Evolutionary conservation across 2,888 invertebrate species (phyloP).

Genomic region (Leptinotarsa juncta): DNA sequence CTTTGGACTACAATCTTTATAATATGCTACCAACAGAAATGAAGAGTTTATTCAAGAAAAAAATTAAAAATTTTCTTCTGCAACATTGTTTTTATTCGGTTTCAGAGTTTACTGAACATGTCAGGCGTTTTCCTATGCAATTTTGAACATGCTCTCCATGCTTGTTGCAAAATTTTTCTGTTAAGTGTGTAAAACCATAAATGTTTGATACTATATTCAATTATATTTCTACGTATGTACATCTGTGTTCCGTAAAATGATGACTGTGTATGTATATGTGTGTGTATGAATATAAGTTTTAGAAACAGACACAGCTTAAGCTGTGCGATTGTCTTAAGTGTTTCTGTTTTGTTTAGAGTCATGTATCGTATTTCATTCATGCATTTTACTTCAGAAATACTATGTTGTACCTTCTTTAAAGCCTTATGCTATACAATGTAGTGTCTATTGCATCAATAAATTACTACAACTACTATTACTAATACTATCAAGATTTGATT

Average conservation of each 20-base stretch:
- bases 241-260: not conserved
- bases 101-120: not conserved
- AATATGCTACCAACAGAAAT: not conserved
- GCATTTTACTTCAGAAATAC: too few relatives aligned
- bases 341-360: too few relatives aligned
- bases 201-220: not conserved
- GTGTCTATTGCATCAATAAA: too few relatives aligned
- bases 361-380: too few relatives aligned
- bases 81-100: not conserved
- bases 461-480: too few relatives aligned
- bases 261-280: not conserved
- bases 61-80: not conserved
- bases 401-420: too few relatives aligned
- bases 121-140: too few relatives aligned
- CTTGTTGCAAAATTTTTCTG: not conserved
- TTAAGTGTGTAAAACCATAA: not conserved
- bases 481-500: too few relatives aligned
- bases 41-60: not conserved
- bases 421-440: too few relatives aligned
- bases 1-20: not conserved
- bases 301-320: too few relatives aligned
- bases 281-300: too few relatives aligned
- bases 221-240: not conserved
- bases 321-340: too few relatives aligned
- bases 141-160: not conserved